phyloP scores from a whole-genome alignment of 35 echinoderm and acorn worm species.

The Amphiura filiformis region DNA sequence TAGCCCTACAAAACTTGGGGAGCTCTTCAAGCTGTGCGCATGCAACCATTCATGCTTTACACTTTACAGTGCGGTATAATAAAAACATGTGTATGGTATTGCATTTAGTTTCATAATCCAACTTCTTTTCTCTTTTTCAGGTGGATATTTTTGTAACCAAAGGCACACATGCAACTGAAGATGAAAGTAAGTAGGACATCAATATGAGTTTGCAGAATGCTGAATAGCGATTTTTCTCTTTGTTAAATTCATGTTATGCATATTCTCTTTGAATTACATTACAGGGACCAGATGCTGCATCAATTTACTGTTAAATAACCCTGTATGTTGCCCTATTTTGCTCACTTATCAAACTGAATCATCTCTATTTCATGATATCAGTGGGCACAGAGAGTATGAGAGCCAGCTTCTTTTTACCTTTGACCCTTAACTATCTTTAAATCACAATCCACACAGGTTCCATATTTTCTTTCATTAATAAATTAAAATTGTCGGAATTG shows the following conservation, averaged over 20 bases:
- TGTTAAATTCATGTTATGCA: background rate
- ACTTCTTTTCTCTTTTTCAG: constrained; percentile 38
- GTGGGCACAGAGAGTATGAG: too few relatives aligned
- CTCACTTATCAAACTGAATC: background rate
- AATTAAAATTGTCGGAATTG: too few relatives aligned
- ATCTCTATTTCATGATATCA: background rate
- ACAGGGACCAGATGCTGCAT: background rate
- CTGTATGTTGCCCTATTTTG: background rate
- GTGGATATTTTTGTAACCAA: constrained; percentile 80
- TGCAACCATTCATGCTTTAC: too few relatives aligned
- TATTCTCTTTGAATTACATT: background rate
- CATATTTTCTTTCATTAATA: too few relatives aligned
- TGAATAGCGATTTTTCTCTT: too few relatives aligned
- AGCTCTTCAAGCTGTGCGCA: too few relatives aligned
- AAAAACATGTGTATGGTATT: background rate
- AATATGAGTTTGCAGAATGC: background rate
- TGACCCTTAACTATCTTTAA: too few relatives aligned
- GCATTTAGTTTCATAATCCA: background rate
- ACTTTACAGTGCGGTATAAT: background rate
- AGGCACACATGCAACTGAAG: constrained; percentile 89
- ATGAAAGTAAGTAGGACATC: constrained; percentile 82
- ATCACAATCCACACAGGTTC: too few relatives aligned
- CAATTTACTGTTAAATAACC: background rate
- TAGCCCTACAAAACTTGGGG: too few relatives aligned
- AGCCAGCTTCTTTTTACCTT: too few relatives aligned